phyloP scores from a whole-genome alignment of 1,140 invertebrate species.

The Zaprionus africanus region DNA sequence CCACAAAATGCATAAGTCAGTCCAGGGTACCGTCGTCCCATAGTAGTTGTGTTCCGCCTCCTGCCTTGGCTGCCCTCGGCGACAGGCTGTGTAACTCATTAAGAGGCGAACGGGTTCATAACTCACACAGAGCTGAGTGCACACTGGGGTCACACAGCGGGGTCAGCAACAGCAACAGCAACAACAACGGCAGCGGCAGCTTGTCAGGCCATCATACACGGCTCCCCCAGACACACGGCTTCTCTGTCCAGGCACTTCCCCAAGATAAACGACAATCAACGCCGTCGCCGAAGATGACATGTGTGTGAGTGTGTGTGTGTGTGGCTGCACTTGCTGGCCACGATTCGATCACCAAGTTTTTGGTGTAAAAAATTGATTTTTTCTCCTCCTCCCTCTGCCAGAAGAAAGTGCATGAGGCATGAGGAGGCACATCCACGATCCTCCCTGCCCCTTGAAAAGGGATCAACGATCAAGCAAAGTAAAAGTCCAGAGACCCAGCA shows the following conservation, averaged over 20 bases:
- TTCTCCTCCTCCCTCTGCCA: not conserved
- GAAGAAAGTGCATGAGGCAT: constrained; percentile 13
- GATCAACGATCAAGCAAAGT: constrained; percentile 36
- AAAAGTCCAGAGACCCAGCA: constrained; percentile 33
- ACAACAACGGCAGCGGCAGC: constrained; percentile 13
- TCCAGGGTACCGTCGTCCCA: not conserved
- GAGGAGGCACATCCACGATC: constrained; percentile 5
- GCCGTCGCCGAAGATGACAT: constrained; percentile 56
- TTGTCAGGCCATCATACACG: constrained; percentile 9
- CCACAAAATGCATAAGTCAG: constrained; percentile 25
- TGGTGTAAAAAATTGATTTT: constrained; percentile 66
- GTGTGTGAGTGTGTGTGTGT: constrained; percentile 41
- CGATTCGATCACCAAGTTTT: constrained; percentile 14
- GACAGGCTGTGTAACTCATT: constrained; percentile 64
- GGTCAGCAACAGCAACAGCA: constrained; percentile 25
- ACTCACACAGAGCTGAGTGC: constrained; percentile 41
- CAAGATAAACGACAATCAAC: constrained; percentile 62
- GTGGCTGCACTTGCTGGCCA: constrained; percentile 44
- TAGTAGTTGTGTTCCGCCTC: constrained; percentile 9
- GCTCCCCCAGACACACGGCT: not conserved
- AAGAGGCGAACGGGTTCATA: constrained; percentile 75
- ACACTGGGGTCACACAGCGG: constrained; percentile 43
- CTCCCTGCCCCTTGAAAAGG: not conserved
- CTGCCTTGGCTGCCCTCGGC: constrained; percentile 25
- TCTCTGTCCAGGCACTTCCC: constrained; percentile 33